Evolutionary conservation across 2,113 vertebrate species (phyloP).

Genomic region (Ariopsis seemanni): DNA sequence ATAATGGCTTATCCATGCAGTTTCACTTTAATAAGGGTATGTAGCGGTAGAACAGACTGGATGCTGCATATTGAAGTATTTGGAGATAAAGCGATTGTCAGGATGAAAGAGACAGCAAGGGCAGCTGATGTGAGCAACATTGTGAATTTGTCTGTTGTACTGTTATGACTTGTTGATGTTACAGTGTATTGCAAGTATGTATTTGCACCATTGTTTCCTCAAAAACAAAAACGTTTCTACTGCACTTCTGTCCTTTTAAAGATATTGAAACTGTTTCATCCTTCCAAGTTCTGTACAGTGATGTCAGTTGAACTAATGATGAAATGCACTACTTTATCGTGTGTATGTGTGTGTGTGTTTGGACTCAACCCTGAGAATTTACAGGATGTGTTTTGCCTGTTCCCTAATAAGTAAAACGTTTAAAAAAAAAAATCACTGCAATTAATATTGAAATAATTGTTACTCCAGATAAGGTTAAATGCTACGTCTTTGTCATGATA

Average conservation of each 20-base stretch:
- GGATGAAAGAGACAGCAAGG: constrained; percentile 26
- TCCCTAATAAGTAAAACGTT: constrained; percentile 15
- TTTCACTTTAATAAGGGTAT: constrained; percentile 1
- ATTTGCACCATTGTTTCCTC: constrained; percentile 45
- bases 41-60: not conserved
- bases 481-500: constrained; percentile 41
- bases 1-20: constrained; percentile 1
- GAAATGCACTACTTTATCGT: constrained; percentile 45
- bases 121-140: constrained; percentile 49
- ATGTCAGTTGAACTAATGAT: constrained; percentile 35
- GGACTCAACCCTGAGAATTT: not conserved
- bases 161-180: constrained; percentile 47
- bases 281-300: constrained; percentile 45
- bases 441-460: constrained; percentile 17
- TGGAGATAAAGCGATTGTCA: not conserved
- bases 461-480: constrained; percentile 36
- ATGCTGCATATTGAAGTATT: constrained; percentile 3
- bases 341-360: constrained; percentile 18
- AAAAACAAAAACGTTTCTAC: constrained; percentile 1
- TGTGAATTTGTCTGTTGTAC: constrained; percentile 52
- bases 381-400: constrained; percentile 30
- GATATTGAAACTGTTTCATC: constrained; percentile 22
- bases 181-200: constrained; percentile 39
- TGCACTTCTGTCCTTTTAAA: constrained; percentile 32
- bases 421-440: not conserved